phyloP scores from a whole-genome alignment of 1,140 invertebrate species.

The Diorhabda sublineata region DNA sequence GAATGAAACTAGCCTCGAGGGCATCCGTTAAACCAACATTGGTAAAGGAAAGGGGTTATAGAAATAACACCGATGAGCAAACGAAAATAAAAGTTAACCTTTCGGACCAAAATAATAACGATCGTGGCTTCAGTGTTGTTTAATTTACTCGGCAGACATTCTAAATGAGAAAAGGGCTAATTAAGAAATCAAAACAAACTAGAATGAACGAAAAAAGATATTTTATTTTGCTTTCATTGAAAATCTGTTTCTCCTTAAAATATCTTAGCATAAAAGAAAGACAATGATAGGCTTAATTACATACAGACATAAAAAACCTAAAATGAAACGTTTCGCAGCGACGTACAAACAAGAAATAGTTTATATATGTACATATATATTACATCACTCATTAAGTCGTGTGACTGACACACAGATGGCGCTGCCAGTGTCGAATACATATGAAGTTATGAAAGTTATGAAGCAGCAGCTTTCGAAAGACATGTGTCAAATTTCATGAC shows the following conservation, averaged over 20 bases:
- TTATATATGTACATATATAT: too few relatives aligned
- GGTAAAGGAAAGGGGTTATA: constrained; percentile 22
- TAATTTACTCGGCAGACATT: constrained; percentile 12
- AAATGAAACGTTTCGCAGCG: too few relatives aligned
- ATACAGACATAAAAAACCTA: too few relatives aligned
- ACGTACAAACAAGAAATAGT: too few relatives aligned
- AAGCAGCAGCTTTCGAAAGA: too few relatives aligned
- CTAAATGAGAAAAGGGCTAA: constrained; percentile 12
- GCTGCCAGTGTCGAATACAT: too few relatives aligned
- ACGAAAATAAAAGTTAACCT: constrained; percentile 25
- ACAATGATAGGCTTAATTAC: too few relatives aligned
- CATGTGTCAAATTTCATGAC: too few relatives aligned
- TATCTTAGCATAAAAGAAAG: too few relatives aligned
- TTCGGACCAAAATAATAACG: constrained; percentile 17
- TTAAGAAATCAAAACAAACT: neutral
- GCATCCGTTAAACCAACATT: constrained; percentile 22
- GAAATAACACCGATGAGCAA: constrained; percentile 20
- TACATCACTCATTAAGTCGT: too few relatives aligned
- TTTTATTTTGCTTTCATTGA: neutral
- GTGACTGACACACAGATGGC: too few relatives aligned
- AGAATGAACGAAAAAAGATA: neutral
- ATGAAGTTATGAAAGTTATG: too few relatives aligned
- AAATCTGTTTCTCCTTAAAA: neutral
- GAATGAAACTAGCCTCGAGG: constrained; percentile 19
- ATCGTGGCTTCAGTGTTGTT: constrained; percentile 14